Evolutionary conservation across 2,888 invertebrate species (phyloP).

Genomic region (Ormyrus pomaceus): DNA sequence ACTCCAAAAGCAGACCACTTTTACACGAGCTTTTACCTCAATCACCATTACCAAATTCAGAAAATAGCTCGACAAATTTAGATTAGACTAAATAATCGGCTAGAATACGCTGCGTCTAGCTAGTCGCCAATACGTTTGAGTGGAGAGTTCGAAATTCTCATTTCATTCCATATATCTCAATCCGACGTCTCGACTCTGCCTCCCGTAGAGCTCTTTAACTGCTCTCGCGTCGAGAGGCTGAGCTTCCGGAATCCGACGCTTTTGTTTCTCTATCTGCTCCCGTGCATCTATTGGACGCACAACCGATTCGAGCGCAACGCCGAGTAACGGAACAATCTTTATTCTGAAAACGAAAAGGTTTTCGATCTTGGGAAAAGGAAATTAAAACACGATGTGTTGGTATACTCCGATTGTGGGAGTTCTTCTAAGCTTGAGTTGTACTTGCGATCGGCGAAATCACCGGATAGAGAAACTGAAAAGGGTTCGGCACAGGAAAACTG

Average conservation of each 20-base stretch:
- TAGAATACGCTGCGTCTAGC: background rate
- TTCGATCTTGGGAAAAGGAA: too few species aligned
- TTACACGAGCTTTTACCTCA: too few species aligned
- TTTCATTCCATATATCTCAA: background rate
- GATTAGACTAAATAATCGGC: too few species aligned
- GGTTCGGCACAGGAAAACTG: too few species aligned
- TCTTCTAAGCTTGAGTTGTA: too few species aligned
- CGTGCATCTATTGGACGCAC: background rate
- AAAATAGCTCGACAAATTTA: too few species aligned
- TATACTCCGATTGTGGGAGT: background rate
- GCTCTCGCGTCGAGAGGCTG: slow-evolving; percentile 26
- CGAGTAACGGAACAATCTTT: background rate
- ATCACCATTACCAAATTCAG: too few species aligned
- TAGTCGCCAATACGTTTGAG: slow-evolving; percentile 11
- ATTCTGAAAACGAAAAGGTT: background rate
- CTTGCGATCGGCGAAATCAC: too few species aligned
- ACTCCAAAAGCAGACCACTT: too few species aligned
- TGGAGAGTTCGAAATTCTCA: slow-evolving; percentile 16
- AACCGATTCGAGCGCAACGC: too few species aligned
- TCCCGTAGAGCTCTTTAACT: slow-evolving; percentile 54
- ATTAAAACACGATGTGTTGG: too few species aligned
- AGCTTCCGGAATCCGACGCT: background rate
- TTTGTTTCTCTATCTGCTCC: slow-evolving; percentile 13
- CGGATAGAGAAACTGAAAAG: too few species aligned
- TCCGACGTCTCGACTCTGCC: slow-evolving; percentile 35